A percentile compares a stretch with the other conserved stretches of the same genome.
These are phyloP conservation scores for Ecliptopera silaceata DNA, from an alignment of 2,888 invertebrate species.

Conservation along the genomic window DNA sequence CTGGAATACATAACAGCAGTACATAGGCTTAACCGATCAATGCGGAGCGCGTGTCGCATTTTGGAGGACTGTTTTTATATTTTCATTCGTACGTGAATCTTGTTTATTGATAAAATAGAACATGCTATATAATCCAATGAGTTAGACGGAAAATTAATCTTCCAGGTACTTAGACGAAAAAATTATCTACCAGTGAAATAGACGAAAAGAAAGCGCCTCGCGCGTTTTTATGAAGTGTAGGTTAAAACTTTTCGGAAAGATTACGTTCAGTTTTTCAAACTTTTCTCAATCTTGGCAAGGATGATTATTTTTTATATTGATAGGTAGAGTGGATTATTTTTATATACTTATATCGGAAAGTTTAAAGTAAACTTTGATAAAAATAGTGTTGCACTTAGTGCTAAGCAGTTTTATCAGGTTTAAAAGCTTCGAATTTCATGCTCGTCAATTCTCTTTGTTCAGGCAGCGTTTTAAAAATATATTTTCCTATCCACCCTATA, in stretches of 20 bases:
- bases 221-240: background rate
- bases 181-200: background rate
- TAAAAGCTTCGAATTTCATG: constrained; percentile 11
- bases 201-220: background rate
- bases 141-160: too few relatives aligned
- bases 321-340: too few relatives aligned
- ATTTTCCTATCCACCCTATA: constrained; percentile 66
- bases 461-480: constrained; percentile 38
- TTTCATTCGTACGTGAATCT: constrained; percentile 17
- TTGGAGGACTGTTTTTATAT: constrained; percentile 22
- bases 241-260: background rate
- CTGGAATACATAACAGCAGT: constrained; percentile 21
- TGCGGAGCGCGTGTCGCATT: constrained; percentile 17
- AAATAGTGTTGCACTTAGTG: background rate
- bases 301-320: background rate
- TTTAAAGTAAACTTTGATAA: background rate
- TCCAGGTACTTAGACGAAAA: too few relatives aligned
- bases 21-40: constrained; percentile 26
- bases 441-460: constrained; percentile 25
- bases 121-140: too few relatives aligned
- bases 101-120: too few relatives aligned
- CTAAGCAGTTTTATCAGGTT: background rate
- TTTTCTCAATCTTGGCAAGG: background rate
- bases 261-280: background rate
- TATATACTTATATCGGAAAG: too few relatives aligned